phyloP scores from a whole-genome alignment of 53 echinoderm and acorn worm species.

The Stichopus horrens region DNA sequence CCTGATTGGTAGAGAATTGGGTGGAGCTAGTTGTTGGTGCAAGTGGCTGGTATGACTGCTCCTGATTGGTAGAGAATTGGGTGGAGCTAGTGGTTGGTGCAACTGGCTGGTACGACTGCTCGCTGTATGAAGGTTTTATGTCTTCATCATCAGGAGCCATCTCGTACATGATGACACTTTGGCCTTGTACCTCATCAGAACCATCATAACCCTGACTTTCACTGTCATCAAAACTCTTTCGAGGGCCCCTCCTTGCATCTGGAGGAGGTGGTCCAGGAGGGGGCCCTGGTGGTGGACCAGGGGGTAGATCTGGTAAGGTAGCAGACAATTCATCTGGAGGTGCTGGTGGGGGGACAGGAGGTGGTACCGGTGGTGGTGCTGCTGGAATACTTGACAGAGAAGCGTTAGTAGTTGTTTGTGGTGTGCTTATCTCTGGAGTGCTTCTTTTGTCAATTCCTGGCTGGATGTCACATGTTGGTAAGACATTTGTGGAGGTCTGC shows the following conservation, averaged over 20 bases:
- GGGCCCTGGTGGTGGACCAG: slow-evolving; percentile 51
- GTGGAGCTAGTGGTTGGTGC: neutral
- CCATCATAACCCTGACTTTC: neutral
- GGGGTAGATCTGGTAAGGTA: slow-evolving; percentile 13
- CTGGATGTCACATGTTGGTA: too few species aligned
- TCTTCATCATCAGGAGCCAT: slow-evolving; percentile 30
- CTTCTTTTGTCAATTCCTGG: too few species aligned
- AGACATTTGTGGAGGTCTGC: too few species aligned
- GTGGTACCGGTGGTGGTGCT: neutral
- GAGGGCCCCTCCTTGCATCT: slow-evolving; percentile 58
- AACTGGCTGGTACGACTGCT: neutral
- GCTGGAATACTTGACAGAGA: neutral
- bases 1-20: neutral
- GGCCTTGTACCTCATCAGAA: neutral
- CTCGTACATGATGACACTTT: slow-evolving; percentile 30
- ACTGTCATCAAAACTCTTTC: neutral
- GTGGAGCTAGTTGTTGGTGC: neutral
- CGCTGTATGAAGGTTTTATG: neutral
- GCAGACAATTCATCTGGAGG: slow-evolving; percentile 19
- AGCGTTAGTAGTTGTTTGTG: neutral
- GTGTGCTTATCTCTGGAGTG: neutral
- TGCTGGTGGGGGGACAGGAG: slow-evolving; percentile 3
- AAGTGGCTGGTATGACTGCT: too few species aligned
- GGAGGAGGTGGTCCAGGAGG: slow-evolving; percentile 84
- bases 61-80: neutral